Percentiles rank a stretch among this genome's conserved stretches.
Evolutionary conservation across 2,797 vertebrate species (phyloP).

Genomic region (Argentina silus): DNA sequence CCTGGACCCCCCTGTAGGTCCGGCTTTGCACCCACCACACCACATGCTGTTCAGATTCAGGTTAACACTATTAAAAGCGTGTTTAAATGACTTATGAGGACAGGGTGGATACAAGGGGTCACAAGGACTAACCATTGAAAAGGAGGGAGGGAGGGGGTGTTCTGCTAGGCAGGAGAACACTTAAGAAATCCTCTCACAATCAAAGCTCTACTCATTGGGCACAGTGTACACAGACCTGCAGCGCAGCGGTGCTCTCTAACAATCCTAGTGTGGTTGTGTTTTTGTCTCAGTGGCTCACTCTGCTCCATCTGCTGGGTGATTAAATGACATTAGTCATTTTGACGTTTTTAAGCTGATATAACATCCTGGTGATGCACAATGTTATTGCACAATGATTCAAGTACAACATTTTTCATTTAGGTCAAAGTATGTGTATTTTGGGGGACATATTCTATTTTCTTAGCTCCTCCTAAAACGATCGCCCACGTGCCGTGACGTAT

Average conservation of each 20-base stretch:
- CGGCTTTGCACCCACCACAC: conserved; percentile 3
- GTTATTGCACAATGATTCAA: too few species aligned
- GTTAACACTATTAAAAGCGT: conserved; percentile 71
- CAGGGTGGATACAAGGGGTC: conserved; percentile 55
- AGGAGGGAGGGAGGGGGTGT: conserved; percentile 13
- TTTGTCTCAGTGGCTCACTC: conserved; percentile 61
- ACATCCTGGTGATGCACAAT: too few species aligned
- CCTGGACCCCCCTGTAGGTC: conserved; percentile 11
- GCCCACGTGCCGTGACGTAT: too few species aligned
- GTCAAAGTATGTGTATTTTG: too few species aligned
- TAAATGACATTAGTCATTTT: conserved; percentile 28
- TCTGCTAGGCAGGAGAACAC: conserved; percentile 21
- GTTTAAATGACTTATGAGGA: conserved; percentile 75
- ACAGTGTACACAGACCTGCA: conserved; percentile 5
- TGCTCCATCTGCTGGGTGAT: conserved; percentile 66
- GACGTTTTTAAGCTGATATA: too few species aligned
- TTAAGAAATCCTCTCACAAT: conserved; percentile 34
- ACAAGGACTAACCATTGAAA: conserved; percentile 46
- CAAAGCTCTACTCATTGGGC: conserved; percentile 19
- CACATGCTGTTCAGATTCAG: conserved; percentile 35
- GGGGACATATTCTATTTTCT: too few species aligned
- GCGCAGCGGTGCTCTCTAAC: conserved; percentile 21
- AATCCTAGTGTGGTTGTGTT: conserved; percentile 62
- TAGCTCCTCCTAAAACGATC: too few species aligned
- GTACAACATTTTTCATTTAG: too few species aligned